A percentile compares a stretch with the other conserved stretches of the same genome.
These are phyloP conservation scores for Meiosimyza decipiens DNA, from an alignment of 2,888 invertebrate genomes.

Conservation along the genomic window DNA sequence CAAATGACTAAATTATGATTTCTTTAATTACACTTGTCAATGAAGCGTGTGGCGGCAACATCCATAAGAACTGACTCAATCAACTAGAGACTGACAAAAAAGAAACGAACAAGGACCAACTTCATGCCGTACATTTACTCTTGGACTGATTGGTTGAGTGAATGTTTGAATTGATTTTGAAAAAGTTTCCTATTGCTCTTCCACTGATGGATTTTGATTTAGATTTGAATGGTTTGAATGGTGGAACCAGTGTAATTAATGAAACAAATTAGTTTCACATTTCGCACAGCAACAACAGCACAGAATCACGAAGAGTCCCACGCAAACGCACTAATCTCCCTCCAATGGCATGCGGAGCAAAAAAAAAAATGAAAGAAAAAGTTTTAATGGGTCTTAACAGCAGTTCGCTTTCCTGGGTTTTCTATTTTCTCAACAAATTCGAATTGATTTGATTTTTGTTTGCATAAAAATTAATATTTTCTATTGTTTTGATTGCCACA, in stretches of 20 bases:
- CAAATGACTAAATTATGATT: constrained; percentile 16
- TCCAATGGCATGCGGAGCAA: no score
- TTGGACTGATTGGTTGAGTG: no score
- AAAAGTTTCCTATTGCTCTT: constrained; percentile 16
- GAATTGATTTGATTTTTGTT: constrained; percentile 16
- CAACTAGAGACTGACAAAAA: no score
- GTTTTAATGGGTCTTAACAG: constrained; percentile 31
- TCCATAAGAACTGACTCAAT: no score
- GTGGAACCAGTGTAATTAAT: constrained; percentile 26
- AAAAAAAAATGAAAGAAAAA: constrained; percentile 1
- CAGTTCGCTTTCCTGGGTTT: neutral
- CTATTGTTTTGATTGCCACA: constrained; percentile 25
- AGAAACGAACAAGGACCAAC: no score
- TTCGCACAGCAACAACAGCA: neutral
- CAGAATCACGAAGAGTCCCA: neutral
- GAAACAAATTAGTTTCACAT: constrained; percentile 29
- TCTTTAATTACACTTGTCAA: constrained; percentile 5
- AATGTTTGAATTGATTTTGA: constrained; percentile 29
- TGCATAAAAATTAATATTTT: constrained; percentile 31
- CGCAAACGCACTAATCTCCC: neutral
- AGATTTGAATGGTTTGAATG: neutral
- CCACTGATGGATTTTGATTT: no score
- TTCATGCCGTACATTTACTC: no score
- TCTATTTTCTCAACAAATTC: neutral
- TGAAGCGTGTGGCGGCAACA: neutral